phyloP scores from a whole-genome alignment of 1,140 invertebrate species.

The Bombus difficillimus region DNA sequence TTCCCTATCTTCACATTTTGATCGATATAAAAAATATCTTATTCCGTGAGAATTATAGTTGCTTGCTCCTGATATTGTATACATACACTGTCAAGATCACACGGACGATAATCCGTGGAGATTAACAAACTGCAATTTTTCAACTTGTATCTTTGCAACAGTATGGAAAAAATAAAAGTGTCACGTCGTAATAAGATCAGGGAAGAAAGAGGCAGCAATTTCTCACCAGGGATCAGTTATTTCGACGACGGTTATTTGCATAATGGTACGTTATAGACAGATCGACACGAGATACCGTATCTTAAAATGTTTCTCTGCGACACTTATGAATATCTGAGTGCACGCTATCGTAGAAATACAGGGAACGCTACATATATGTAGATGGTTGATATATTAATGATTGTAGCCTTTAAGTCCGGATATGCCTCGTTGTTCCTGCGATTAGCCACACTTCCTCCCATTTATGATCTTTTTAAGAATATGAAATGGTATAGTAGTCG shows the following conservation, averaged over 20 bases:
- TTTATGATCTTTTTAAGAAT: background rate
- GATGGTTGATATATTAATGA: background rate
- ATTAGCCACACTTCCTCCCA: background rate
- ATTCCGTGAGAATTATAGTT: no score
- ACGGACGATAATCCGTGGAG: background rate
- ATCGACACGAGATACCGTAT: background rate
- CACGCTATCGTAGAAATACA: background rate
- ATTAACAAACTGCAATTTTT: background rate
- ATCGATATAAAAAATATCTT: no score
- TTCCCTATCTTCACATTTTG: no score
- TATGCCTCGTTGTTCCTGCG: background rate
- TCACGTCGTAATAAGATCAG: background rate
- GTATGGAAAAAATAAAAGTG: background rate
- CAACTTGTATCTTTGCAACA: background rate
- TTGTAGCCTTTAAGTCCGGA: background rate
- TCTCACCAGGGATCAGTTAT: conserved; percentile 12
- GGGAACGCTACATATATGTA: background rate
- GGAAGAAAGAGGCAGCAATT: background rate
- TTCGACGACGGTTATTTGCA: conserved; percentile 6
- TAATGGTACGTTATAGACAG: conserved; percentile 2
- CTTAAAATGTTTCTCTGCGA: background rate
- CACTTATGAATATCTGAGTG: background rate
- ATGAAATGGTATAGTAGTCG: background rate
- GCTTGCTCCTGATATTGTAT: no score
- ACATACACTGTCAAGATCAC: no score